These are phyloP conservation scores for Passer domesticus DNA, from an alignment of 2,113 vertebrate genomes.

Conservation along the genomic window DNA sequence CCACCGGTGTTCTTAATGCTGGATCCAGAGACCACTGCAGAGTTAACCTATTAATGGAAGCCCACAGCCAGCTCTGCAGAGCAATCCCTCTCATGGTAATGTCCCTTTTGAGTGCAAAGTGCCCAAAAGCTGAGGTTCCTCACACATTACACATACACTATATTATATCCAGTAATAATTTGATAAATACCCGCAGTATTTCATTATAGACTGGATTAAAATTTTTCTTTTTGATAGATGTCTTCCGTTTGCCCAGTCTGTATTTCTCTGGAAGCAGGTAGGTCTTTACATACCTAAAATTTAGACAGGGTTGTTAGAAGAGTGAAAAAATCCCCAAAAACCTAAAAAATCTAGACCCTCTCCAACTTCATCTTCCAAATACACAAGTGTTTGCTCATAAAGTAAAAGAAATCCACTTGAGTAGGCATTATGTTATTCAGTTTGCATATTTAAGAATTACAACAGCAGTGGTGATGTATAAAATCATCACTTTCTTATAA, in stretches of 20 bases:
- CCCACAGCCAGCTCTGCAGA: neutral
- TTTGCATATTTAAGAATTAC: neutral
- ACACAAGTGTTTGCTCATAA: neutral
- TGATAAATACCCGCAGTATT: constrained; percentile 82
- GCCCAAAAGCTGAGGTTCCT: neutral
- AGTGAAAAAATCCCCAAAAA: neutral
- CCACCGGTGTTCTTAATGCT: neutral
- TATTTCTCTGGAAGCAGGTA: constrained; percentile 91
- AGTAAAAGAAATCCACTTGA: neutral
- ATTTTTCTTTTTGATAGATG: constrained; percentile 89
- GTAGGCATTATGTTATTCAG: neutral
- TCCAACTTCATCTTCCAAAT: neutral
- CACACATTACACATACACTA: neutral
- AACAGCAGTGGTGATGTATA: neutral
- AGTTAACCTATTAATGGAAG: neutral
- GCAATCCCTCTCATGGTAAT: neutral
- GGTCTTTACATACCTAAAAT: constrained; percentile 90
- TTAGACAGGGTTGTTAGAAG: constrained; percentile 14
- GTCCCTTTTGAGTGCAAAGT: neutral
- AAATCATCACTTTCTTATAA: neutral
- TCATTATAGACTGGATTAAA: constrained; percentile 91
- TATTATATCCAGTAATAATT: neutral
- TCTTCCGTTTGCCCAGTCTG: constrained; percentile 93
- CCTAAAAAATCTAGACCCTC: neutral
- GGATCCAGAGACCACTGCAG: neutral